These are phyloP conservation scores for Trypoxylon attenuatum DNA, from an alignment of 2,888 invertebrate genomes.

Conservation along the genomic window DNA sequence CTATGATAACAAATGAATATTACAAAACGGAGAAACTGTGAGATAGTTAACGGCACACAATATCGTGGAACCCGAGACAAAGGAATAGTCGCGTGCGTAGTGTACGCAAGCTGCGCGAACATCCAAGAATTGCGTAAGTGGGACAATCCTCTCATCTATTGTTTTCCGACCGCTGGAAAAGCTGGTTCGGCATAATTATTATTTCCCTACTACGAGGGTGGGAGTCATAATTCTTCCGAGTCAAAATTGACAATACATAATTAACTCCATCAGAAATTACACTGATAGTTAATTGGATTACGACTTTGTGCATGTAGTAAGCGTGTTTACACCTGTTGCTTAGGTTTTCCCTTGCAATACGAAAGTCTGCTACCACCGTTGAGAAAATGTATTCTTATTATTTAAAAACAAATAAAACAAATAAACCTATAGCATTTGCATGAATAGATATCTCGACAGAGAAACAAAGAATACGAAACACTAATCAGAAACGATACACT, in stretches of 20 bases:
- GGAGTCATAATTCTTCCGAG: slow-evolving; percentile 29
- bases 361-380: too few species aligned
- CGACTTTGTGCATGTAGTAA: not conserved
- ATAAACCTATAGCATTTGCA: too few species aligned
- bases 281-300: not conserved
- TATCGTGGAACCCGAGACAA: slow-evolving; percentile 41
- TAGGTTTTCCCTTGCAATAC: slow-evolving; percentile 1
- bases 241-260: slow-evolving; percentile 43
- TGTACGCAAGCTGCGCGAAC: slow-evolving; percentile 36
- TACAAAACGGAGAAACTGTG: slow-evolving; percentile 54
- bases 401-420: too few species aligned
- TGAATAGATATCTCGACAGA: too few species aligned
- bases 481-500: too few species aligned
- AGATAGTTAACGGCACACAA: slow-evolving; percentile 32
- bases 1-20: slow-evolving; percentile 25
- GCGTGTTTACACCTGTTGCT: slow-evolving; percentile 9
- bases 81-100: slow-evolving; percentile 42
- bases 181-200: slow-evolving; percentile 32
- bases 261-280: slow-evolving; percentile 13
- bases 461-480: too few species aligned
- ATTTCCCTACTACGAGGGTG: slow-evolving; percentile 11
- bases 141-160: slow-evolving; percentile 44
- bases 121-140: slow-evolving; percentile 52
- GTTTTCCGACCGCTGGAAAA: slow-evolving; percentile 34
- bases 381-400: too few species aligned